Evolutionary conservation across 2,113 vertebrate species (phyloP), one percentile per base, ranked within the genome.

Genomic region (Larimichthys crocea): DNA sequence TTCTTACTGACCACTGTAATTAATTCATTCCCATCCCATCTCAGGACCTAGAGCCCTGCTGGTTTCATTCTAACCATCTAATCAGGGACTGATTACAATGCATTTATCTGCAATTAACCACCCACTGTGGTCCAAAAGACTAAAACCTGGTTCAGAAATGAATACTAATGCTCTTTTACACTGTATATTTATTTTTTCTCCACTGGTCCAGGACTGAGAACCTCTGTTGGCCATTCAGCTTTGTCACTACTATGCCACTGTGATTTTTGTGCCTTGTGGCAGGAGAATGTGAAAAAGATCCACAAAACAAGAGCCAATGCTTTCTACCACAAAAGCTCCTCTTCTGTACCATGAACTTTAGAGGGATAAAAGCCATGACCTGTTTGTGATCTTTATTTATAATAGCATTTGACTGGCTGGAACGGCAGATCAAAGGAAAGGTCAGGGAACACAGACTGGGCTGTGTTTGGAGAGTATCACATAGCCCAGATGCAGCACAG

Each of bases 341-440:
- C 80, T 68, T 92, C 88, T 84, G 75, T 90, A 90, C 48, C 57
- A 61, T 94, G 91, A 94, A 94, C 94, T 94, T 95, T 92, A 78
- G 82, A 84, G 63, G 86, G 93, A 95, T 95, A 90, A 96, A 95
- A 94, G 94, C 79, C 35, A 10, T 65, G 84, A 83, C 88, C 88
- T 76, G 87, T 88, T 89, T 94, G 85, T 93, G 93, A 94, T 95
- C 93, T 94, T 89, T 92, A 92, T 93, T 93, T 91, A 86, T 87
- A 92, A 91, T 70, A 91, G 87, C 68, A 55, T 91, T 95, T 94
- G 91, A 94, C 94, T 89, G 83, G 75, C 66, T 89, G 69, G 80
- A 88, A 92, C 50, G 5, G 22, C 55, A 74, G 80, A 93, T 94
- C 92, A 95, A 95, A 95, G 89, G 48, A 95, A 94, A 95, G 93